phyloP scores from a whole-genome alignment of 2,113 vertebrate species.

The Leucoraja erinaceus region DNA sequence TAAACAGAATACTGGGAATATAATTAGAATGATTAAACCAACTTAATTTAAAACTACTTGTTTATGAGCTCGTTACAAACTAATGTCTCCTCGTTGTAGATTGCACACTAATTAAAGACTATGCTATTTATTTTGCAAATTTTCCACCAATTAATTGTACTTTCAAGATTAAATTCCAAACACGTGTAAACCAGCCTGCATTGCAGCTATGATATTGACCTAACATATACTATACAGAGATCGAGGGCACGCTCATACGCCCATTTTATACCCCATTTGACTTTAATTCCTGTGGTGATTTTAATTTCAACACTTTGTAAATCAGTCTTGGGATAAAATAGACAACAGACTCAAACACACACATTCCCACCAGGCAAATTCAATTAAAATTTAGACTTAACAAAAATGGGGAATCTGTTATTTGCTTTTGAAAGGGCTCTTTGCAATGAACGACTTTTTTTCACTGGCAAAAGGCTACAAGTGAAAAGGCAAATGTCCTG shows the following conservation, averaged over 20 bases:
- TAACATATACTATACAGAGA: not conserved
- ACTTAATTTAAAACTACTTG: constrained; percentile 1
- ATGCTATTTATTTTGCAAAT: not conserved
- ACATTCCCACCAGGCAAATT: not conserved
- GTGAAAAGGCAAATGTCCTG: constrained; percentile 20
- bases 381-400: not conserved
- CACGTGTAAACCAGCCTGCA: not conserved
- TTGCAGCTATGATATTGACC: not conserved
- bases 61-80: not conserved
- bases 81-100: not conserved
- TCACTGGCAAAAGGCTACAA: not conserved
- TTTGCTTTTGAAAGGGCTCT: constrained; percentile 11
- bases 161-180: not conserved
- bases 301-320: not conserved
- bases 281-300: not conserved
- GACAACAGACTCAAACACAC: not conserved
- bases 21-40: constrained; percentile 19
- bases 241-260: not conserved
- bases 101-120: constrained; percentile 11
- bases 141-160: not conserved
- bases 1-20: not conserved
- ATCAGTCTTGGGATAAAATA: not conserved
- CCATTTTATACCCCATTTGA: not conserved
- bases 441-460: not conserved
- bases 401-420: not conserved